Conservation (phyloP, 1,140 invertebrate species). For the Brachionus rotundiformis region DNA sequence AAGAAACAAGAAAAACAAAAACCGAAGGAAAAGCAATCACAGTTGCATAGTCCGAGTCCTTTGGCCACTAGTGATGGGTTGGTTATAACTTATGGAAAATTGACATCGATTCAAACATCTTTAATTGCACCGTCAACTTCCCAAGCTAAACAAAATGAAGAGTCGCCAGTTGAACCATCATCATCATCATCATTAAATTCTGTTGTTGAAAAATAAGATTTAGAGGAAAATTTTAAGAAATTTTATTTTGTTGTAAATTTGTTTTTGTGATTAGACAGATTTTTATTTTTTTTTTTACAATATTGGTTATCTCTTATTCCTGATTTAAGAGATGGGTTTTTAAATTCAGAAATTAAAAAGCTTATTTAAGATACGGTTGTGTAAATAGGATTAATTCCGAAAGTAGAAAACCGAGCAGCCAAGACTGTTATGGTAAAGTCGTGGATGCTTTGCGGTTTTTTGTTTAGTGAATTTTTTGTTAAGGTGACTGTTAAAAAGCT, state of each 20-base stretch:
- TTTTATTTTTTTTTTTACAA: conserved; percentile 16
- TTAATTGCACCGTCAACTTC: conserved; percentile 7
- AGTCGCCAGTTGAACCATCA: neutral
- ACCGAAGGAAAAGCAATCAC: neutral
- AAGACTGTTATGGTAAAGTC: neutral
- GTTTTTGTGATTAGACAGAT: neutral
- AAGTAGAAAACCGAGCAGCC: neutral
- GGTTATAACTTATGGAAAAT: conserved; percentile 29
- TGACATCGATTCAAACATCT: conserved; percentile 9
- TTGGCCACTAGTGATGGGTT: conserved; percentile 43
- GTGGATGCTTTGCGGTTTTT: neutral
- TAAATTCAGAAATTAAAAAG: neutral
- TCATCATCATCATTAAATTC: neutral
- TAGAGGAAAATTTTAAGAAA: neutral
- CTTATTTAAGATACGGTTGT: neutral
- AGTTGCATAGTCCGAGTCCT: conserved; percentile 30
- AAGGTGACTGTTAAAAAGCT: neutral
- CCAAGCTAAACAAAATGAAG: neutral
- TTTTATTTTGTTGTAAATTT: conserved; percentile 40
- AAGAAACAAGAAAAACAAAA: conserved; percentile 34
- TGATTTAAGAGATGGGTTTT: conserved; percentile 19
- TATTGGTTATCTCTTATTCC: neutral
- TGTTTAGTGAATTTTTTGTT: conserved; percentile 20
- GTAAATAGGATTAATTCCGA: neutral
- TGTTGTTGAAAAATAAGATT: neutral